A percentile compares a stretch with the other conserved stretches of the same genome.
Evolutionary conservation across 2,113 vertebrate species (phyloP).

Genomic region (Acrocephalus kingi): DNA sequence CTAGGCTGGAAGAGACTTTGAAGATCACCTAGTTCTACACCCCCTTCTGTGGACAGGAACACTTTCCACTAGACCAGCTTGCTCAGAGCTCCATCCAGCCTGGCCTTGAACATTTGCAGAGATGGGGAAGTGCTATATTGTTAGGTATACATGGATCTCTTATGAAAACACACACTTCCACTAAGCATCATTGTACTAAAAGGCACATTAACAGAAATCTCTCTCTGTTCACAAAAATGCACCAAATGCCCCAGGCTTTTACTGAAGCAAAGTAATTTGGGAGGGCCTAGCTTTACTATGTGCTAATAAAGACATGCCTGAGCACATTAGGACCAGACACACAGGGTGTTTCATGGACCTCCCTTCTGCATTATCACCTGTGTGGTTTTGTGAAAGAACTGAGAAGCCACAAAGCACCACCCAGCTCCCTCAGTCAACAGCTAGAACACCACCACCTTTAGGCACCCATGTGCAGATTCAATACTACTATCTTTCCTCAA

Average conservation of each 20-base stretch:
- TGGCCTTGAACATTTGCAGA: background rate
- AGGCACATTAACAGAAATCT: background rate
- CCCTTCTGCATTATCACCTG: background rate
- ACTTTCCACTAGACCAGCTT: background rate
- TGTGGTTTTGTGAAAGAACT: background rate
- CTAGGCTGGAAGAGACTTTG: background rate
- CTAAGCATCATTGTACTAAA: background rate
- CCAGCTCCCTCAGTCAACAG: background rate
- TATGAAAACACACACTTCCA: background rate
- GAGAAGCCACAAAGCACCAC: background rate
- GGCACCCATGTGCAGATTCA: background rate
- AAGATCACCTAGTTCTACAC: background rate
- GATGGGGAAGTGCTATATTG: background rate
- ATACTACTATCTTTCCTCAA: background rate
- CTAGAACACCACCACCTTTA: background rate
- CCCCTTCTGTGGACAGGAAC: background rate
- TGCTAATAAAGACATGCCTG: background rate
- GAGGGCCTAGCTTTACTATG: background rate
- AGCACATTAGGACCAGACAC: background rate
- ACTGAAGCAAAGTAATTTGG: background rate
- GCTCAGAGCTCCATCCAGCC: background rate
- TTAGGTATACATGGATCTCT: background rate
- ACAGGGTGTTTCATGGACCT: background rate
- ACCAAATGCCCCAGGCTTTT: background rate
- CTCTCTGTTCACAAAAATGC: background rate